phyloP scores from a whole-genome alignment of 2,113 vertebrate species.

The Dendropsophus ebraccatus region DNA sequence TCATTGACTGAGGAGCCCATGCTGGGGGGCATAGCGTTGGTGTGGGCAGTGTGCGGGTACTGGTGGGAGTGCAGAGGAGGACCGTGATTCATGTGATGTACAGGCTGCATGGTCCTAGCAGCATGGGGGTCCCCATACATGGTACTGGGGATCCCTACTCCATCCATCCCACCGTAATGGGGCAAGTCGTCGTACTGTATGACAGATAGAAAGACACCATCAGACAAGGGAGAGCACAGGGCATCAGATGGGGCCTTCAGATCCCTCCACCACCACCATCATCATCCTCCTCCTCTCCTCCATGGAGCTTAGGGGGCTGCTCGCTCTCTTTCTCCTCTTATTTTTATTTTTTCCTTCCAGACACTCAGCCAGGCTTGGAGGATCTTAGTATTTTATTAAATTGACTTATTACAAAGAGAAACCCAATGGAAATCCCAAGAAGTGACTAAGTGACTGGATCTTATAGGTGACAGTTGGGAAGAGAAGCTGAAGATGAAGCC shows the following conservation, averaged over 20 bases:
- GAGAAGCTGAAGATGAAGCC: slow-evolving; percentile 45
- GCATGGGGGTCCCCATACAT: slow-evolving; percentile 99
- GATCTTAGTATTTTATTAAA: background rate
- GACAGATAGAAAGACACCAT: slow-evolving; percentile 68
- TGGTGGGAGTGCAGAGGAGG: slow-evolving; percentile 96
- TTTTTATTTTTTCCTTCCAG: too few species aligned
- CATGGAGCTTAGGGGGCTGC: background rate
- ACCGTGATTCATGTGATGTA: slow-evolving; percentile 95
- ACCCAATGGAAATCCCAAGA: slow-evolving; percentile 37
- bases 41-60: slow-evolving; percentile 94
- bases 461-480: slow-evolving; percentile 52
- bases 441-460: slow-evolving; percentile 7
- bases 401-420: background rate
- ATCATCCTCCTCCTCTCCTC: background rate
- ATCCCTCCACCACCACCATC: slow-evolving; percentile 3
- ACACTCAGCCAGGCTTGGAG: background rate
- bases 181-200: slow-evolving; percentile 98
- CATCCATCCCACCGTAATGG: slow-evolving; percentile 98
- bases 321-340: too few species aligned
- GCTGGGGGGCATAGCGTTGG: slow-evolving; percentile 94
- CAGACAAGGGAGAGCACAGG: slow-evolving; percentile 50
- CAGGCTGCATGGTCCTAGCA: slow-evolving; percentile 95
- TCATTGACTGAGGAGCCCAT: slow-evolving; percentile 98
- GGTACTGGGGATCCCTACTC: slow-evolving; percentile 95
- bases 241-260: slow-evolving; percentile 34